Base-by-base conservation (phyloP, 2,113 vertebrate species). In the Acanthisitta chloris region DNA sequence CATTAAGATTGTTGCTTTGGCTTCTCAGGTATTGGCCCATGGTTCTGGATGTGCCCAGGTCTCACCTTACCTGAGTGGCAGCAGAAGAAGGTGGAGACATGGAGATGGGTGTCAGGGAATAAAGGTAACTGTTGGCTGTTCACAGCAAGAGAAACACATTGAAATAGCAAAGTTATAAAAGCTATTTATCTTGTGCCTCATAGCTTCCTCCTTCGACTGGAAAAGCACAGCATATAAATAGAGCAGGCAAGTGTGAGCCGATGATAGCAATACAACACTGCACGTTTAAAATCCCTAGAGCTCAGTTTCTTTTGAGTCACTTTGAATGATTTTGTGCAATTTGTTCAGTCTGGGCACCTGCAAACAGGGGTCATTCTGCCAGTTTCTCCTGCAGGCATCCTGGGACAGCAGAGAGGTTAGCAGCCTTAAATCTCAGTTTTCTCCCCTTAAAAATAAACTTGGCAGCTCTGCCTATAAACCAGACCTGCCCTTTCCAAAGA, bases 171-270 rank as follows among this genome's bases (percentile, higher is more conserved):
- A 48, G 45, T 84, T 86, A 48, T 29, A 88, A 79, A 95, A 85
- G 65, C 52, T 76, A 38, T 66, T 92, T 88, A 65, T 92, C 85
- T 81, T 82, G 31, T 77, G 77, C 64, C 57, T 73, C 38, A 57
- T 34, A 40, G 82, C 61, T 81, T 89, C 90, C 91, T 96, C 82
- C 82, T 87, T 69, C 0, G 46, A 21, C 87, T 79, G 54, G 72
- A 94, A 81, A 82, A 79, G 58, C 59, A 25, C 42, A 45, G 86
- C 55, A 66, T 31, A 84, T 89, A 93, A 95, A 95, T 58, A 92
- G 84, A 81, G 66, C 0, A 0, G 70, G 48, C 78, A 69, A 81
- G 34, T 33, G 65, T 48, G 79, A 91, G 66, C 36, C 12, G 15
- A 26, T 66, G 81, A 49, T 34, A 77, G 65, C 85, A 92, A 23